Evolutionary conservation across 2,888 invertebrate species (phyloP), one percentile per base, ranked within the genome.

Genomic region (Galerucella pusilla): DNA sequence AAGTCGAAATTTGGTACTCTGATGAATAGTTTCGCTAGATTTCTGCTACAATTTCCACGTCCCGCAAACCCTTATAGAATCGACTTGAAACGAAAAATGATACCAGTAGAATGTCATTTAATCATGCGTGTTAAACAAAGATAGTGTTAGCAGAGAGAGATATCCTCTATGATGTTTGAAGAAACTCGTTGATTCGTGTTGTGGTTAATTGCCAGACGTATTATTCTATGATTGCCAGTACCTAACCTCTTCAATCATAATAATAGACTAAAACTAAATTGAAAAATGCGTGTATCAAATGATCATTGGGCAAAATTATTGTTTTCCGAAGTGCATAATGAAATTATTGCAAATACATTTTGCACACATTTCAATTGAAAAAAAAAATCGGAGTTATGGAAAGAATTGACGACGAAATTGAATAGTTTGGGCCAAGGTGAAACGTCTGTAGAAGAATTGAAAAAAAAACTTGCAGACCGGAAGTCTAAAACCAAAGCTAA

Each of bases 1-100:
- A 14, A 65, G 64, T 65, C 64, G 64, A 14, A 65, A 65, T 65
- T 65, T 65, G 64, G 64, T 65, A 65, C 64, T 65, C 45, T 20
- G 14, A 20, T 20, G 20, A 20, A 20, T 20, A 20, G 20, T 20
- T 20, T 20, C 20, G 20, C 20, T 20, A 20, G 64, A 46, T 14
- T 65, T 45, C 28, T 65, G 20, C 46, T 46, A 45, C 16, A 65
- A 65, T 65, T 46, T 65, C 45, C 64, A 46, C 46, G 45, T 20
- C 45, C 45, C 64, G 64, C 64, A 65, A 65, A 45, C 64, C 64
- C 45, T 46, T 10, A 65, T 65, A 65, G 45, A 20, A 20, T 20
- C 20, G 20, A 20, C 20, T 20, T 20, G 20, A 20, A 65, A 45
- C 64, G 42, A 65, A 65, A 65, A 65, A 46, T 65, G n/a, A 46